phyloP scores from a whole-genome alignment of 2,888 invertebrate species.

The Limenitis camilla region DNA sequence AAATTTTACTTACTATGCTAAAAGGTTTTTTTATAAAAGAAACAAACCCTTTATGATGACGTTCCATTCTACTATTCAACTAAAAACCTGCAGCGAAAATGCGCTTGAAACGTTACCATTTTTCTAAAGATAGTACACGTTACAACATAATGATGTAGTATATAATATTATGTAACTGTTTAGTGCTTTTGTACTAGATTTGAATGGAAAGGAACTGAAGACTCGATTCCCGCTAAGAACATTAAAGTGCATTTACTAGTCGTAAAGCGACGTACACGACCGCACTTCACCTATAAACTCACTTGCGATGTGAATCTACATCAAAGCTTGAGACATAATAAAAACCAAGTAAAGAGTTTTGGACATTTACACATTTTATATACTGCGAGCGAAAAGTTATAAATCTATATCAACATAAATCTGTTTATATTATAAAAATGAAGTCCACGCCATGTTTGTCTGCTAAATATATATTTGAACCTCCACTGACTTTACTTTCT shows the following conservation, averaged over 20 bases:
- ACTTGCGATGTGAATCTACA: constrained; percentile 19
- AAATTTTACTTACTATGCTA: constrained; percentile 8
- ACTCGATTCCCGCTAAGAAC: constrained; percentile 25
- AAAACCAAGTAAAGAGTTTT: constrained; percentile 7
- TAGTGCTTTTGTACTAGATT: constrained; percentile 22
- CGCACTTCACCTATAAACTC: constrained; percentile 26
- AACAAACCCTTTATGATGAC: constrained; percentile 13
- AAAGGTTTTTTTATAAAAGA: constrained; percentile 13
- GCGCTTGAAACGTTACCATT: constrained; percentile 16
- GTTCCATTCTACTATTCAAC: constrained; percentile 10
- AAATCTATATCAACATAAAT: background rate
- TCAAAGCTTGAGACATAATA: constrained; percentile 14
- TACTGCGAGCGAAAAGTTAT: background rate
- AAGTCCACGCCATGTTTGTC: no score
- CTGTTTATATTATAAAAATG: no score
- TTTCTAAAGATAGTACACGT: constrained; percentile 17
- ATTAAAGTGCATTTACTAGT: constrained; percentile 30
- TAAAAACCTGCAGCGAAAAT: constrained; percentile 18
- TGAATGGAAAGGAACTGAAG: constrained; percentile 22
- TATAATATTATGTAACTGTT: constrained; percentile 20
- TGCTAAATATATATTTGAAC: no score
- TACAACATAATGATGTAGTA: constrained; percentile 11
- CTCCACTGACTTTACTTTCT: no score
- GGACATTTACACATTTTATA: background rate
- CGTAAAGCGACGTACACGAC: constrained; percentile 28